Evolutionary conservation across 2,797 vertebrate species (phyloP).

Genomic region (Lepilemur septentrionalis): DNA sequence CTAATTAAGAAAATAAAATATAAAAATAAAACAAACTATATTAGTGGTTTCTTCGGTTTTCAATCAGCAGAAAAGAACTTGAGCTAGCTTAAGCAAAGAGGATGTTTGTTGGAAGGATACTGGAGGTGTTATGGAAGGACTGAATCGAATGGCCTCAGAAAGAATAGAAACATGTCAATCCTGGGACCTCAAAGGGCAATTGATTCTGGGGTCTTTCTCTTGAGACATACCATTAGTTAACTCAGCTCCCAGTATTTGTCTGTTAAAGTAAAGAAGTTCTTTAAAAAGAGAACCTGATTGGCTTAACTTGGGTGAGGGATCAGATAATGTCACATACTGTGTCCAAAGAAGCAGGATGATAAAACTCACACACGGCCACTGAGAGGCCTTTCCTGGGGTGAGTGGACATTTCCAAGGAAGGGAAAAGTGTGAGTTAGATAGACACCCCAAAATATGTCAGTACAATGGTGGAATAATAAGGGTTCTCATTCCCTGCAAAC

Average conservation of each 20-base stretch:
- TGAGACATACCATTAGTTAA: neutral
- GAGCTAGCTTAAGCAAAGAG: neutral
- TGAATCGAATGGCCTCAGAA: neutral
- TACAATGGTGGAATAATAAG: neutral
- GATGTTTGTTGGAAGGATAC: neutral
- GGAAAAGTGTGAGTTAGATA: neutral
- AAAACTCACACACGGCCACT: neutral
- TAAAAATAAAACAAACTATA: neutral
- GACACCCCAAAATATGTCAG: neutral
- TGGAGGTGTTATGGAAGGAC: neutral
- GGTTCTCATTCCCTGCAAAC: neutral
- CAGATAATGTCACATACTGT: rapidly evolving
- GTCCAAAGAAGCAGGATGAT: neutral
- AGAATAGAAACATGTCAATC: neutral
- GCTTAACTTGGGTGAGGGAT: neutral
- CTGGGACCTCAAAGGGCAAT: neutral
- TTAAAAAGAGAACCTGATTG: neutral
- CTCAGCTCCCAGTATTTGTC: neutral
- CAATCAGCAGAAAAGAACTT: constrained; percentile 16
- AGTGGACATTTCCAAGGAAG: neutral
- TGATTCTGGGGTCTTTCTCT: neutral
- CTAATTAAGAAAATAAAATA: constrained; percentile 43
- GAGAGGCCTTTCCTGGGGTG: neutral
- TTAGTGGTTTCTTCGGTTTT: neutral
- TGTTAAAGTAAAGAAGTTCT: neutral